These are phyloP conservation scores for Eugnorisma glareosa DNA, from an alignment of 2,888 invertebrate species.

Conservation along the genomic window DNA sequence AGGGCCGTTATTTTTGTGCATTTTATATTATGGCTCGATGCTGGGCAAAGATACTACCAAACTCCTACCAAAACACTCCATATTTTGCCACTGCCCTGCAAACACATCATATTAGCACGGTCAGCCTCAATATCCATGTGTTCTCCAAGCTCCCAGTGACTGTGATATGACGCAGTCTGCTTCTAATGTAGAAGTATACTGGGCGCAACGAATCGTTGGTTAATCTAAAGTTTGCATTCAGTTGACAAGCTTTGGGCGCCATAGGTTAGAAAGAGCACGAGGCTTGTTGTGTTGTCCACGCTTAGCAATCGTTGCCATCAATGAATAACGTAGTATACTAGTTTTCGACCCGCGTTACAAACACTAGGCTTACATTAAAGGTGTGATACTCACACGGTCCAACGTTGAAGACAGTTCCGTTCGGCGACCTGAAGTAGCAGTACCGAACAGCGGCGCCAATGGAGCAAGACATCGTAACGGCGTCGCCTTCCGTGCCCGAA, in stretches of 20 bases:
- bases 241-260: neutral
- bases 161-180: neutral
- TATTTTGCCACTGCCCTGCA: neutral
- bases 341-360: neutral
- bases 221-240: no score
- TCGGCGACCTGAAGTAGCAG: constrained; percentile 83
- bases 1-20: neutral
- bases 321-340: neutral
- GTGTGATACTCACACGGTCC: constrained; percentile 75
- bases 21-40: neutral
- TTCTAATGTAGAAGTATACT: neutral
- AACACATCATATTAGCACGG: neutral
- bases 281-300: neutral
- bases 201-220: neutral
- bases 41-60: neutral
- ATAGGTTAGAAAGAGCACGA: neutral
- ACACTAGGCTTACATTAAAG: neutral
- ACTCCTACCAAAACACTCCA: neutral
- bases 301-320: neutral
- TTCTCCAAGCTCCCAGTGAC: neutral
- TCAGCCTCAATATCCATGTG: neutral
- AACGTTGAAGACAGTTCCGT: constrained; percentile 80
- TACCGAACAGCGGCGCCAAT: constrained; percentile 77
- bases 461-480: constrained; percentile 77
- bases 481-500: constrained; percentile 65